Base-by-base conservation (phyloP, 1,140 invertebrate species). In the Steinernema feltiae region DNA sequence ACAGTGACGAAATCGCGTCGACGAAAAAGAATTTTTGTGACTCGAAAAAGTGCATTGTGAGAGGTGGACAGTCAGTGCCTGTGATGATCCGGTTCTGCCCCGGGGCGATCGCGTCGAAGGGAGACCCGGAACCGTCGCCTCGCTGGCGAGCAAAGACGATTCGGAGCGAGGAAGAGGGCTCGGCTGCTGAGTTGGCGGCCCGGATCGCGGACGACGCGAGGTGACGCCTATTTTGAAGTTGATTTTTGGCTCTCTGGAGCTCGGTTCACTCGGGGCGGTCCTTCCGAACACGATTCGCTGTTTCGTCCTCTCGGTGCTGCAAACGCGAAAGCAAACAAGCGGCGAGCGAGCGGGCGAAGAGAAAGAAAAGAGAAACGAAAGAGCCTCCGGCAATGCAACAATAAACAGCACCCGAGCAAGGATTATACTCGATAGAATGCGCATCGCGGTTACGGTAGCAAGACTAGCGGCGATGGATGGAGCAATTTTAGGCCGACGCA, bases 371-470 rank as follows among this genome's bases (percentile, higher is more conserved):
- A n/a, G n/a, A 27, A 27, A 27, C 12, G 12, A 27, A 12, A 63
- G 15, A 27, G 53, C 53, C 53, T 63, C 53, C 53, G 53, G 53
- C 53, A 27, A 63, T 63, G 53, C 53, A 63, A 63, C 53, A 63
- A 63, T 63, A 63, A 63, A 63, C 53, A 63, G 53, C 53, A 63
- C 12, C 53, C 53, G 53, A 63, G 53, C 53, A 63, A 63, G 53
- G 53, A 63, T 63, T 63, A 63, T 63, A 63, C 53, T 63, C 53
- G 53, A 63, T 27, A 27, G 53, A 15, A 27, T 27, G 15, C 53
- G 53, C 53, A 41, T 7, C 53, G 3, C 7, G 53, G 12, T 27
- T 63, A 63, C 53, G 53, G 53, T 63, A 63, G 53, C 53, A 21
- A n/a, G n/a, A n/a, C n/a, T n/a, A n/a, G n/a, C n/a, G n/a, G n/a